Conservation (phyloP, 2,113 vertebrate genomes). For the Apteryx owenii region DNA sequence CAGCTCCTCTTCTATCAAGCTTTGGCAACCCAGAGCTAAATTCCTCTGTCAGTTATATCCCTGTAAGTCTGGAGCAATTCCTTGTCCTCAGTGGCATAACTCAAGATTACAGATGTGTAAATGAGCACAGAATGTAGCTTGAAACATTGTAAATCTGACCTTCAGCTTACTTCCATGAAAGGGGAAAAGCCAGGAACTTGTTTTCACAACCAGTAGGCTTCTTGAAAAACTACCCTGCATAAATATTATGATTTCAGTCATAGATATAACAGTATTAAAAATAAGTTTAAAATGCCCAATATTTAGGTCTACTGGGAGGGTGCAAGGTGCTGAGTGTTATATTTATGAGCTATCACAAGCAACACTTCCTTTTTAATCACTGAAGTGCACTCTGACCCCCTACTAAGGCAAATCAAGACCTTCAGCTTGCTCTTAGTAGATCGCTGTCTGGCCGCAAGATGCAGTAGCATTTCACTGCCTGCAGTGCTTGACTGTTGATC, state of each 20-base stretch:
- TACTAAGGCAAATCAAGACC: neutral
- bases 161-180: constrained; percentile 54
- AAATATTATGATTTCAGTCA: constrained; percentile 56
- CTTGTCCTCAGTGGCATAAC: constrained; percentile 19
- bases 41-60: constrained; percentile 44
- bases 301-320: neutral
- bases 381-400: neutral
- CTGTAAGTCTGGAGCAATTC: constrained; percentile 36
- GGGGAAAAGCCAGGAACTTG: constrained; percentile 26
- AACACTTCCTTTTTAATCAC: neutral
- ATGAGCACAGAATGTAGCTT: constrained; percentile 53
- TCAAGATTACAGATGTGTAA: constrained; percentile 65
- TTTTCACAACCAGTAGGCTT: constrained; percentile 42
- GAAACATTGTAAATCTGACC: constrained; percentile 62
- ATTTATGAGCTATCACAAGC: neutral
- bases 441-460: neutral
- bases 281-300: neutral
- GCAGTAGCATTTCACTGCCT: neutral
- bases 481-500: neutral
- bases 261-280: constrained; percentile 18
- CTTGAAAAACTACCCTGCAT: constrained; percentile 48
- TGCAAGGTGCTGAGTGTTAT: neutral
- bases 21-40: constrained; percentile 27
- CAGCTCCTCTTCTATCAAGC: neutral
- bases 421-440: neutral